phyloP scores from a whole-genome alignment of 1,140 invertebrate species.

The Thaumatotibia leucotreta region DNA sequence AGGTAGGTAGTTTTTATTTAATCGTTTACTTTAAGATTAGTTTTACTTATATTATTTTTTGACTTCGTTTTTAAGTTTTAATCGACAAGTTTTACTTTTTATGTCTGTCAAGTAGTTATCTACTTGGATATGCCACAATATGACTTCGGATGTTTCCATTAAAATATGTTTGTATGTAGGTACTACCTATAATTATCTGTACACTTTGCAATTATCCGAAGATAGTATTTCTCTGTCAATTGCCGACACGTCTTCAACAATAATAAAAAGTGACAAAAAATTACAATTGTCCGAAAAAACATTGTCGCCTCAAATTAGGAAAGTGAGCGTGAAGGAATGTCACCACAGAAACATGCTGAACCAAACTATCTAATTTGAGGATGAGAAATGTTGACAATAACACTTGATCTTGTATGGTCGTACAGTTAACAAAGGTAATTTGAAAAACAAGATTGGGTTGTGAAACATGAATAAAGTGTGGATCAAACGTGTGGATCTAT shows the following conservation, averaged over 20 bases:
- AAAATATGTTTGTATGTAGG: no score
- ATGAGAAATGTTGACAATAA: conserved; percentile 7
- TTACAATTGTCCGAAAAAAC: not conserved
- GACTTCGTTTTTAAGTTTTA: no score
- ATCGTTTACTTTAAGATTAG: no score
- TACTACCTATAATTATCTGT: no score
- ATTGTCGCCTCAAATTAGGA: conserved; percentile 16
- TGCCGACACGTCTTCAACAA: not conserved
- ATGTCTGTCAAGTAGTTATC: no score
- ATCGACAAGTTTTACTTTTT: no score
- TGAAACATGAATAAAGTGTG: not conserved
- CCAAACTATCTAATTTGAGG: conserved; percentile 5
- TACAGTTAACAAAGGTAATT: not conserved
- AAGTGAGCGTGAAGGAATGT: conserved; percentile 24
- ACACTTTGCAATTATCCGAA: not conserved
- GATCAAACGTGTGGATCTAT: not conserved
- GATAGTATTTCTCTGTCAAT: not conserved
- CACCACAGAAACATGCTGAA: conserved; percentile 2
- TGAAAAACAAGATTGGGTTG: not conserved
- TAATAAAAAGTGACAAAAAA: not conserved
- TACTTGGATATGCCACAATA: no score
- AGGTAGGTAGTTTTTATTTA: no score
- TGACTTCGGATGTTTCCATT: no score
- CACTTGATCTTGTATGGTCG: not conserved
- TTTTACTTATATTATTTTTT: no score